phyloP scores from a whole-genome alignment of 2,113 vertebrate genomes.

The Zosterops japonicus region DNA sequence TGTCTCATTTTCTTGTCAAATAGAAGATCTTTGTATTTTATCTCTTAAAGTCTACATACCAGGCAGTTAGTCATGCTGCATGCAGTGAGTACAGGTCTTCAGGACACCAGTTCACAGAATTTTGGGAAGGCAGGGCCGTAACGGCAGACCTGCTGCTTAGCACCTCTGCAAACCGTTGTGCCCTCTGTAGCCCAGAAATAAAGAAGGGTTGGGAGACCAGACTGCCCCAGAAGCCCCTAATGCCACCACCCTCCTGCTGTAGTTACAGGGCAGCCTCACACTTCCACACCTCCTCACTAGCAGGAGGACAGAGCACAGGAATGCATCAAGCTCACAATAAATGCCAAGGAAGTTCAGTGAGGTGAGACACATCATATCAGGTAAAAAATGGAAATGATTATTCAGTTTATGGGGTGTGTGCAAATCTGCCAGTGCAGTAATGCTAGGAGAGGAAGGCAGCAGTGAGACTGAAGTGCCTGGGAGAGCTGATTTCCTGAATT shows the following conservation, averaged over 20 bases:
- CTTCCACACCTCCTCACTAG: background rate
- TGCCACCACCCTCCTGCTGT: background rate
- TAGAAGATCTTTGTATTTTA: background rate
- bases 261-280: background rate
- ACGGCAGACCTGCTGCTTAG: background rate
- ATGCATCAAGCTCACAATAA: background rate
- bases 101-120: background rate
- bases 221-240: background rate
- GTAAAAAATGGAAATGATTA: background rate
- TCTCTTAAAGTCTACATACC: background rate
- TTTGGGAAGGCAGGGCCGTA: background rate
- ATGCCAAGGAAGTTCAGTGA: background rate
- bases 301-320: background rate
- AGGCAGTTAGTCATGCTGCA: fast-evolving
- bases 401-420: background rate
- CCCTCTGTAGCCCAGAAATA: background rate
- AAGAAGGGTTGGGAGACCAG: background rate
- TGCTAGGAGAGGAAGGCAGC: background rate
- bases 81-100: background rate
- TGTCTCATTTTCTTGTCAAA: background rate
- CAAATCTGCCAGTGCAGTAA: background rate
- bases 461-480: background rate
- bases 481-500: background rate
- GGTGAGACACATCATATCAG: background rate
- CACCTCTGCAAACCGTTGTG: background rate